Conservation (phyloP, 2,113 vertebrate genomes). For the Barnardius zonarius region DNA sequence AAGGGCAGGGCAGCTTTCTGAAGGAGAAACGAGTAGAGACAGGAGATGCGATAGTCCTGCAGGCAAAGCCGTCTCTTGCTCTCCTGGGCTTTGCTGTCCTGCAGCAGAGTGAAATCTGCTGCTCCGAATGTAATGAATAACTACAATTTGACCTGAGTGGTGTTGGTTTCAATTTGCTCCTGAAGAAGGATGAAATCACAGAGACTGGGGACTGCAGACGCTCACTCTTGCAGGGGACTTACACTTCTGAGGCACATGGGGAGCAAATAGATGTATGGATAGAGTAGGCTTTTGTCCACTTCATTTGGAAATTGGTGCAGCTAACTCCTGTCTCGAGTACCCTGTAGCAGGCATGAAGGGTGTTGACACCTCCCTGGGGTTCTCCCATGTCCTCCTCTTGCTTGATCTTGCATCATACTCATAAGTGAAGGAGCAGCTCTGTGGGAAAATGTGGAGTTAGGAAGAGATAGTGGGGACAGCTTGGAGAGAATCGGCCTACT, state of each 20-base stretch:
- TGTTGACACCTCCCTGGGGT: not conserved
- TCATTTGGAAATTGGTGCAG: not conserved
- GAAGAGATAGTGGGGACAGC: not conserved
- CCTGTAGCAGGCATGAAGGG: not conserved
- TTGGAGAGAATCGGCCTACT: not conserved
- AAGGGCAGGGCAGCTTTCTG: not conserved
- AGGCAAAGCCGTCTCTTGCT: not conserved
- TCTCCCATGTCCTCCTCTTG: not conserved
- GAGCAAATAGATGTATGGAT: not conserved
- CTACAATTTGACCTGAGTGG: not conserved
- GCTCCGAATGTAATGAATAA: not conserved
- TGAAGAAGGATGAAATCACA: not conserved
- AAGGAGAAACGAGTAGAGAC: not conserved
- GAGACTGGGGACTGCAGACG: not conserved
- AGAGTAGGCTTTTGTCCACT: not conserved
- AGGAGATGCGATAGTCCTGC: not conserved
- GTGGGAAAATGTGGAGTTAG: not conserved
- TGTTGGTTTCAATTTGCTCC: not conserved
- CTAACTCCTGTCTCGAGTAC: not conserved
- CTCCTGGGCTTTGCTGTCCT: not conserved
- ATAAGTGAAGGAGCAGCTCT: not conserved
- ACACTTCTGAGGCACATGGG: not conserved
- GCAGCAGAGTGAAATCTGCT: not conserved
- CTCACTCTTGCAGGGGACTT: not conserved
- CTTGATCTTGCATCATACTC: not conserved